Evolutionary conservation across 2,797 vertebrate species (phyloP).

Genomic region (Gadopsis marmoratus): DNA sequence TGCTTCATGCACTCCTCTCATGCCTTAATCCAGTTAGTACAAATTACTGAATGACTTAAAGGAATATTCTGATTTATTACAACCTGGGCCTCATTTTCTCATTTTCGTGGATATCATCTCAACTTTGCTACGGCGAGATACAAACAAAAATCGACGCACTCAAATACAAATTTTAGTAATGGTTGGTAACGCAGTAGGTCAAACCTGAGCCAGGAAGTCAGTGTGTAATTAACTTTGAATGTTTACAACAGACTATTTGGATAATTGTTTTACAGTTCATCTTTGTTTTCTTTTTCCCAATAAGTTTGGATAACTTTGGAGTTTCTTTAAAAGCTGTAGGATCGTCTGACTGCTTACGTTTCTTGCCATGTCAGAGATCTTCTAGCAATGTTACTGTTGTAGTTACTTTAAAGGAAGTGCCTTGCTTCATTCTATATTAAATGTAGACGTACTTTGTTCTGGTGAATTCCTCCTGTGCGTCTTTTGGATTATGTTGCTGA

Average conservation of each 20-base stretch:
- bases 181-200: too few relatives aligned
- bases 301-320: not conserved
- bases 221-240: too few relatives aligned
- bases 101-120: not conserved
- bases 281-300: not conserved
- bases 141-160: not conserved
- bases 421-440: not conserved
- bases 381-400: not conserved
- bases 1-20: conserved; percentile 43
- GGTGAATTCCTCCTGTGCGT: not conserved
- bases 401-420: not conserved
- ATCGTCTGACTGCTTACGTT: conserved; percentile 6
- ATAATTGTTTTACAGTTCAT: too few relatives aligned
- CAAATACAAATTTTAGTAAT: not conserved
- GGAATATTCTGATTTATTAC: conserved; percentile 23
- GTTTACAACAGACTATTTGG: too few relatives aligned
- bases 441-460: not conserved
- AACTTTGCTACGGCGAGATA: not conserved
- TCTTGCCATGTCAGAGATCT: not conserved
- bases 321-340: not conserved
- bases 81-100: conserved; percentile 14
- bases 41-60: conserved; percentile 24
- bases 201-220: not conserved
- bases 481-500: conserved; percentile 1
- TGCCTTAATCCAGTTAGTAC: conserved; percentile 32